These are phyloP conservation scores for Zaprionus obscuricornis DNA, from an alignment of 2,888 invertebrate genomes.

Conservation along the genomic window DNA sequence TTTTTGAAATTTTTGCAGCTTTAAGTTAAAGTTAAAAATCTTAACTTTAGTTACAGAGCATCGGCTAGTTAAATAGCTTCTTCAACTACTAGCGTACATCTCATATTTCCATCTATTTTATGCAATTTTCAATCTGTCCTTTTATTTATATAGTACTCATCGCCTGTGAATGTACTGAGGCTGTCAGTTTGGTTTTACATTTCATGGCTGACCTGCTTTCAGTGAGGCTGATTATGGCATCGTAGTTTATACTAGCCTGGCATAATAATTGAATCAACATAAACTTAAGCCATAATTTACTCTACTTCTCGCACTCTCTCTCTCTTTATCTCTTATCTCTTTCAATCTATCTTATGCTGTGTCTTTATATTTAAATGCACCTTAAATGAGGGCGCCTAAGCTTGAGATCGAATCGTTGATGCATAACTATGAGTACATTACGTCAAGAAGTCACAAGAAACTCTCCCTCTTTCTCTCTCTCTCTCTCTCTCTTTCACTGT, in stretches of 20 bases:
- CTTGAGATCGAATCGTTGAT: conserved; percentile 12
- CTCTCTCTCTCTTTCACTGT: too few relatives aligned
- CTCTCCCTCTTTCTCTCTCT: too few relatives aligned
- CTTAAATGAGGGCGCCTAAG: too few relatives aligned
- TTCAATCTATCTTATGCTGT: too few relatives aligned
- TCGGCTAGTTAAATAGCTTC: too few relatives aligned
- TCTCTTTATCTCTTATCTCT: too few relatives aligned
- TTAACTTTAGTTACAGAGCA: too few relatives aligned
- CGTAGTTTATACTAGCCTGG: conserved; percentile 1
- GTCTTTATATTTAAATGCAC: too few relatives aligned
- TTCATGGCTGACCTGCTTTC: conserved; percentile 44
- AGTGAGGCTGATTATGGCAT: too few relatives aligned
- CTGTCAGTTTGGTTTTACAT: conserved; percentile 1
- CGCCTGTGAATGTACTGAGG: conserved; percentile 24
- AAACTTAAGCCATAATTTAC: conserved; percentile 1
- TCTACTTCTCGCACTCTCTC: too few relatives aligned
- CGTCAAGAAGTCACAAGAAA: conserved; percentile 3
- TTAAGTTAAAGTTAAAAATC: too few relatives aligned
- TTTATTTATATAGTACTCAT: conserved; percentile 41
- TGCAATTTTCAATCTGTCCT: conserved; percentile 44
- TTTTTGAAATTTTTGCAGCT: conserved; percentile 16
- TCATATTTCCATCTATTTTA: conserved; percentile 11
- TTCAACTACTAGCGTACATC: background rate
- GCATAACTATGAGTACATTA: background rate
- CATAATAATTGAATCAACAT: too few relatives aligned